phyloP scores from a whole-genome alignment of 2,888 invertebrate species.

The Mythimna pallens region DNA sequence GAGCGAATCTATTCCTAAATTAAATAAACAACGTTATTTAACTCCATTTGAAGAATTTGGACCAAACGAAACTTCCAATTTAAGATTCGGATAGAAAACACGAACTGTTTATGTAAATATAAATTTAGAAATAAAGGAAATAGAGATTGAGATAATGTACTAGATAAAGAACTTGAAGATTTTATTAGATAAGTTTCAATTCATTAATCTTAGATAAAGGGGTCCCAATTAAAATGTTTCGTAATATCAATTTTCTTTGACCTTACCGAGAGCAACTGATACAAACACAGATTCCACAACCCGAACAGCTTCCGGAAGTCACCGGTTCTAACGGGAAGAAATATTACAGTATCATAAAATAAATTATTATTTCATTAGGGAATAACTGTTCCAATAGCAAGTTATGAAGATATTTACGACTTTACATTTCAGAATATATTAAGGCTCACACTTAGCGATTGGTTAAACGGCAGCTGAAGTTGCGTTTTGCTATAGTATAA shows the following conservation, averaged over 20 bases:
- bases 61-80: slow-evolving; percentile 40
- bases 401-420: slow-evolving; percentile 15
- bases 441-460: background rate
- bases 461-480: background rate
- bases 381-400: slow-evolving; percentile 23
- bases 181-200: slow-evolving; percentile 17
- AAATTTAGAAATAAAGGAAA: slow-evolving; percentile 22
- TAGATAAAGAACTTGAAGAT: slow-evolving; percentile 10
- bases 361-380: slow-evolving; percentile 29
- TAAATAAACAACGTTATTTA: slow-evolving; percentile 44
- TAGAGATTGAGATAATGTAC: slow-evolving; percentile 14
- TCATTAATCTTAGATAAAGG: slow-evolving; percentile 20
- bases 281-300: slow-evolving; percentile 15
- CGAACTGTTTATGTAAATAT: slow-evolving; percentile 34
- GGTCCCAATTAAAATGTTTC: slow-evolving; percentile 20
- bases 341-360: slow-evolving; percentile 32
- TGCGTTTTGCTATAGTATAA: background rate
- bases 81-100: slow-evolving; percentile 39
- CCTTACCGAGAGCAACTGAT: slow-evolving; percentile 30
- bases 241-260: slow-evolving; percentile 17
- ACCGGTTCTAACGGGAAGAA: slow-evolving; percentile 32
- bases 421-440: background rate
- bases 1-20: slow-evolving; percentile 46
- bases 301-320: slow-evolving; percentile 36
- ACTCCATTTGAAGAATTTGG: slow-evolving; percentile 47